Base-by-base conservation (phyloP, 2,888 invertebrate species). In the Phragmatobia fuliginosa region DNA sequence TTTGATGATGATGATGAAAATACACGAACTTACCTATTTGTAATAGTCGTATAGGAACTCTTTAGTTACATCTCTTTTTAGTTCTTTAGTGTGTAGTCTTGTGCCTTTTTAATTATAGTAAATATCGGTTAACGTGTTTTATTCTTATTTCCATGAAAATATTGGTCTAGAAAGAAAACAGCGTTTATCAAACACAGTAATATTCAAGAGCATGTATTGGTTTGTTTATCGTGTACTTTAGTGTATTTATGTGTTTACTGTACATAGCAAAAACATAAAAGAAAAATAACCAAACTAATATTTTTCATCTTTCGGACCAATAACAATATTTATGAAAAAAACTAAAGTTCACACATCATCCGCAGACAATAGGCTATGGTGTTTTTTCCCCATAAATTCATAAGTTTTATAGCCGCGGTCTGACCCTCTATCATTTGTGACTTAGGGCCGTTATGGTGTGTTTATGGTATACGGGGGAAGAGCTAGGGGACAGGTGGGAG, bases 331-430 rank as follows among this genome's bases (percentile, higher is more conserved):
- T 77, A 76, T 73, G 36, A 73, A 67, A 67, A 58, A 66, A 65
- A 72, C 73, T 72, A 79, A 73, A 74, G 72, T 75, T 78, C 71
- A 67, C 45, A 59, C 78, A 80, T 82, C 86, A 83, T 74, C 72
- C 75, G 58, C 80, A 76, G 78, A 74, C 81, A 83, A 79, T 78
- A 77, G 81, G 71, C 78, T 72, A 83, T 84, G 84, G 81, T 88
- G 88, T 90, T 89, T 91, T 88, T 90, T 88, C 78, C 80, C 80
- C 87, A 88, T 92, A 91, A 91, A 91, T 91, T 88, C 83, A 83
- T 85, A 88, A 88, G 89, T 91, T 91, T 89, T 89, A 90, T 85
- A 84, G 85, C 74, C 67, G 72, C 65, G 63, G 71, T 28, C 74
- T 66, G 81, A 79, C 86, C 84, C 87, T 85, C 85, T 70, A 86